Evolutionary conservation across 2,888 invertebrate genomes (phyloP).

Genomic region (Tineola bisselliella): DNA sequence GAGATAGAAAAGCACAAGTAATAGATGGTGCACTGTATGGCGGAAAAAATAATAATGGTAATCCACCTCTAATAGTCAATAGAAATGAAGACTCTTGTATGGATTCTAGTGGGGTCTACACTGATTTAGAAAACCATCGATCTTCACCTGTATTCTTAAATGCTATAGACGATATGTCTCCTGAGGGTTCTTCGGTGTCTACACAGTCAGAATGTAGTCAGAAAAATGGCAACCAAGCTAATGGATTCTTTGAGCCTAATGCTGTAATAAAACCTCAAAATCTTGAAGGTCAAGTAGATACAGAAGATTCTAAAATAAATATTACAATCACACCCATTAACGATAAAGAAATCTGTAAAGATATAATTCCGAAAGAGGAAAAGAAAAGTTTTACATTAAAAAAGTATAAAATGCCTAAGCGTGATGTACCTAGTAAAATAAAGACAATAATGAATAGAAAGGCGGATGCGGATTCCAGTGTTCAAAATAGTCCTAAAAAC

Average conservation of each 20-base stretch:
- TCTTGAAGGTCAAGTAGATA: not conserved
- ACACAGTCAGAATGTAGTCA: constrained; percentile 63
- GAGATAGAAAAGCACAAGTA: constrained; percentile 82
- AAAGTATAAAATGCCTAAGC: constrained; percentile 81
- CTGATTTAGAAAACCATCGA: constrained; percentile 79
- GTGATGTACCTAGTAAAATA: constrained; percentile 79
- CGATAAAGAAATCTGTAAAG: constrained; percentile 42
- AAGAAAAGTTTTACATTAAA: constrained; percentile 67
- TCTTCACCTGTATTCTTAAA: constrained; percentile 59
- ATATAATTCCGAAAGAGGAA: constrained; percentile 58
- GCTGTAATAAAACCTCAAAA: not conserved
- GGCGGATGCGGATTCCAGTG: constrained; percentile 57
- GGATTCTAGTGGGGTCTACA: constrained; percentile 91
- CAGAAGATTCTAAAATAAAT: not conserved
- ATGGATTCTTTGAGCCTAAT: constrained; percentile 25
- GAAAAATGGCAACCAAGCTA: constrained; percentile 45
- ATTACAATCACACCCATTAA: not conserved
- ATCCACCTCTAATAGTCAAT: constrained; percentile 64
- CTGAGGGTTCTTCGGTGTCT: constrained; percentile 70
- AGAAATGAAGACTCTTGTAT: constrained; percentile 80
- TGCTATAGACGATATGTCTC: constrained; percentile 76
- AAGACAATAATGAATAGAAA: constrained; percentile 74
- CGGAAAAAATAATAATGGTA: constrained; percentile 68
- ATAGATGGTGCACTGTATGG: constrained; percentile 92
- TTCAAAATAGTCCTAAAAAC: constrained; percentile 69